A percentile compares a stretch with the other conserved stretches of the same genome.
phyloP scores from a whole-genome alignment of 2,888 invertebrate species.

The Auanema sp. region DNA sequence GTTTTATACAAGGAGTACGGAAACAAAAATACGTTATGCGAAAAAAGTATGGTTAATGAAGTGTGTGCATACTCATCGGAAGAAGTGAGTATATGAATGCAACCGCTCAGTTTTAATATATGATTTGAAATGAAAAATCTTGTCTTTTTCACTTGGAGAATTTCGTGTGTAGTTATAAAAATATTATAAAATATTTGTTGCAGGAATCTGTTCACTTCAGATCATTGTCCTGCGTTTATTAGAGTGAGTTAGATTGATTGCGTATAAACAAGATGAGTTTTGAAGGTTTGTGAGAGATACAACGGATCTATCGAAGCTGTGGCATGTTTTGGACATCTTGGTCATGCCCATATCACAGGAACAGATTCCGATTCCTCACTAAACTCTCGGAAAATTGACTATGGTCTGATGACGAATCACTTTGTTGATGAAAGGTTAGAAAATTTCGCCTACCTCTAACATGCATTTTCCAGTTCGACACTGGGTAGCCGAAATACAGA shows the following conservation, averaged over 20 bases:
- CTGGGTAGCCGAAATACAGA: too few relatives aligned
- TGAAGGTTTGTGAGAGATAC: constrained; percentile 24
- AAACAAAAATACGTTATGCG: constrained; percentile 15
- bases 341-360: constrained; percentile 33
- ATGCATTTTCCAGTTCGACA: too few relatives aligned
- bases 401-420: too few relatives aligned
- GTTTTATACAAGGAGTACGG: constrained; percentile 18
- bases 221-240: constrained; percentile 41
- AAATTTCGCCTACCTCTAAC: too few relatives aligned
- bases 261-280: too few relatives aligned
- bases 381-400: too few relatives aligned
- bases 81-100: neutral
- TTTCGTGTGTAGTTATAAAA: neutral
- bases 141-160: neutral
- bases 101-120: neutral
- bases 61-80: constrained; percentile 19
- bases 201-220: neutral
- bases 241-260: constrained; percentile 20
- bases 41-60: constrained; percentile 18
- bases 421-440: too few relatives aligned
- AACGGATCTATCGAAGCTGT: constrained; percentile 33
- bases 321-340: constrained; percentile 41
- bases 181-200: neutral
- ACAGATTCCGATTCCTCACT: neutral
- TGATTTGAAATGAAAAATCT: neutral